Conservation (phyloP, 2,797 vertebrate species). For the Mareca strepera region DNA sequence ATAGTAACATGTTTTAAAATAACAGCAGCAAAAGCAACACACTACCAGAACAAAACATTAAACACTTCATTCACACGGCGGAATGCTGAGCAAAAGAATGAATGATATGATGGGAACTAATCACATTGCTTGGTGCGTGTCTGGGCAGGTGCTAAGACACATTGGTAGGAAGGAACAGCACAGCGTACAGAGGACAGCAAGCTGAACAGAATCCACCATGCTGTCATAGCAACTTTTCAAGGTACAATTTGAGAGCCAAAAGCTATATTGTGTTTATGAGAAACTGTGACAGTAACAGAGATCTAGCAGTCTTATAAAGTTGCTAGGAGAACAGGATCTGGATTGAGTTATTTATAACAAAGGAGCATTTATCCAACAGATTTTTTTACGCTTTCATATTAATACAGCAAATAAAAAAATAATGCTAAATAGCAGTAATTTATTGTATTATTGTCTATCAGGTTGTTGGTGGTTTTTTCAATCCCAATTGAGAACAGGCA, state of each 20-base stretch:
- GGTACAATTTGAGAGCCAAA: constrained; percentile 8
- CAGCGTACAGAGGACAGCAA: not conserved
- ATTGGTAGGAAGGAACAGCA: not conserved
- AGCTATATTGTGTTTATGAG: constrained; percentile 13
- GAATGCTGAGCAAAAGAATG: not conserved
- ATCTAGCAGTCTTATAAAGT: not conserved
- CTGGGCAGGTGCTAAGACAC: constrained; percentile 12
- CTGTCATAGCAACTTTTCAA: constrained; percentile 49
- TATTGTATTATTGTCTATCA: not conserved
- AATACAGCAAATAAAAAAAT: not conserved
- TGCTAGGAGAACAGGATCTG: not conserved
- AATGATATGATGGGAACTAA: not conserved
- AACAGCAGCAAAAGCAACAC: not conserved
- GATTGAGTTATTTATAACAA: not conserved
- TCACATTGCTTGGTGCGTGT: not conserved
- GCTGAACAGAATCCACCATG: not conserved
- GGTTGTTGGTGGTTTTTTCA: not conserved
- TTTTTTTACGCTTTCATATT: not conserved
- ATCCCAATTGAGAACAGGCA: not conserved
- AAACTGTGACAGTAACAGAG: not conserved
- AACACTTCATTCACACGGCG: not conserved
- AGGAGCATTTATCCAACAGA: not conserved
- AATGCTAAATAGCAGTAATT: not conserved
- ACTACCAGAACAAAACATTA: not conserved
- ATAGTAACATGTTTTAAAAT: not conserved